phyloP scores from a whole-genome alignment of 53 echinoderm and acorn worm genomes.

The Pentamera pediparva region DNA sequence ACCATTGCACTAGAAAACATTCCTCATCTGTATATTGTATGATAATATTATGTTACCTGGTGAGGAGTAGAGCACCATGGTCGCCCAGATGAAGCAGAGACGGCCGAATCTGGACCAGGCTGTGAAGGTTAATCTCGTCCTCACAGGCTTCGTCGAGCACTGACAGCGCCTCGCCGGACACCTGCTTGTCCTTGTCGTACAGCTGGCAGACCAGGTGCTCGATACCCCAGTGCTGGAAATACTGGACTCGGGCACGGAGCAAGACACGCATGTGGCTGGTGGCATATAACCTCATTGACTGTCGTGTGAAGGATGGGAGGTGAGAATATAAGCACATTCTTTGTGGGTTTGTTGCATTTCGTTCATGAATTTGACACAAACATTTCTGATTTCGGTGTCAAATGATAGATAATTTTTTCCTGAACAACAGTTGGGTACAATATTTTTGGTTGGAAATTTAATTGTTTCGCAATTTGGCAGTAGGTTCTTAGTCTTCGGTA shows the following conservation, averaged over 20 bases:
- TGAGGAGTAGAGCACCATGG: conserved; percentile 76
- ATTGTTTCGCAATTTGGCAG: too few species aligned
- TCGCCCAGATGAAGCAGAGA: conserved; percentile 91
- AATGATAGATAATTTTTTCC: too few species aligned
- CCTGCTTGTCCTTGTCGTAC: conserved; percentile 61
- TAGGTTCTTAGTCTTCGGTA: too few species aligned
- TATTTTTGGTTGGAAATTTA: too few species aligned
- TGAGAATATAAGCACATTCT: too few species aligned
- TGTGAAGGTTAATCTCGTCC: conserved; percentile 86
- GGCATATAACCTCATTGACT: conserved; percentile 80
- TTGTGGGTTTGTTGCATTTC: too few species aligned
- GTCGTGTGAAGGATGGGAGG: background rate
- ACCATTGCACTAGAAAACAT: too few species aligned
- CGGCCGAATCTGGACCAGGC: conserved; percentile 88
- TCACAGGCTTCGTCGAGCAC: conserved; percentile 95
- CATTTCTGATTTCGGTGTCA: too few species aligned
- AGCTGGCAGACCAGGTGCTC: conserved; percentile 80
- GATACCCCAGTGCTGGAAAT: conserved; percentile 96
- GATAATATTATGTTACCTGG: conserved; percentile 45
- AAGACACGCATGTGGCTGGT: conserved; percentile 78
- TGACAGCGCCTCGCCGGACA: conserved; percentile 66
- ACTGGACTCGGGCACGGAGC: conserved; percentile 73
- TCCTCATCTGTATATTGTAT: too few species aligned
- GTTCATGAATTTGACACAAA: too few species aligned
- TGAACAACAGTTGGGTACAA: too few species aligned